These are phyloP conservation scores for Poeciliopsis infans DNA, from an alignment of 2,797 vertebrate genomes.

Conservation along the genomic window DNA sequence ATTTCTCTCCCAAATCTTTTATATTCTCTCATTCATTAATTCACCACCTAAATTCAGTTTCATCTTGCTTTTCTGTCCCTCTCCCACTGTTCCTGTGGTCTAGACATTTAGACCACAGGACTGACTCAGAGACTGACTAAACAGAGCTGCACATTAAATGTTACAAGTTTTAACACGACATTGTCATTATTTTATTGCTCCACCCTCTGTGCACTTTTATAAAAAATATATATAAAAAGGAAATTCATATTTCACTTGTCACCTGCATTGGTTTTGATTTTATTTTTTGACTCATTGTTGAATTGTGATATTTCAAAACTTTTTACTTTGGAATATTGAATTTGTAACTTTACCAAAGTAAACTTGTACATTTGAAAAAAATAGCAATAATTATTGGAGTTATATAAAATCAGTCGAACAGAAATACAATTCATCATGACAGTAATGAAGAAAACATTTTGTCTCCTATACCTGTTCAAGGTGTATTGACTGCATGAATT, in stretches of 20 bases:
- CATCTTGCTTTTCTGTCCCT: not conserved
- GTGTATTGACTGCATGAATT: not conserved
- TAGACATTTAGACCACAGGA: constrained; percentile 11
- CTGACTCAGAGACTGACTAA: not conserved
- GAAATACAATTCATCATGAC: not conserved
- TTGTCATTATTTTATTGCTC: constrained; percentile 3
- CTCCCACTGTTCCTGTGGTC: constrained; percentile 22
- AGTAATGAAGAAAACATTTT: not conserved
- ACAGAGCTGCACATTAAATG: constrained; percentile 5
- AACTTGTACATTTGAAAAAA: not conserved
- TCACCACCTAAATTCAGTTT: constrained; percentile 4
- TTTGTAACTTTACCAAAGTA: not conserved
- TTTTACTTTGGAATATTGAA: not conserved
- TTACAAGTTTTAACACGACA: constrained; percentile 14
- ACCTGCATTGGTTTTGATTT: not conserved
- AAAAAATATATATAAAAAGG: not conserved
- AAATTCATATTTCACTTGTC: not conserved
- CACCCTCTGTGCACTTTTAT: not conserved
- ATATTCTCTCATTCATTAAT: not conserved
- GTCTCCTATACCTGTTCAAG: not conserved
- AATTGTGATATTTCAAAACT: not conserved
- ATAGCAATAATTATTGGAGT: not conserved
- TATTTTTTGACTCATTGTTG: not conserved
- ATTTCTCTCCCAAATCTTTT: not conserved
- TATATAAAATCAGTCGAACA: not conserved